Percentiles rank a stretch among this genome's conserved stretches.
phyloP scores from a whole-genome alignment of 2,888 invertebrate genomes.

The Ectropis crepuscularia region DNA sequence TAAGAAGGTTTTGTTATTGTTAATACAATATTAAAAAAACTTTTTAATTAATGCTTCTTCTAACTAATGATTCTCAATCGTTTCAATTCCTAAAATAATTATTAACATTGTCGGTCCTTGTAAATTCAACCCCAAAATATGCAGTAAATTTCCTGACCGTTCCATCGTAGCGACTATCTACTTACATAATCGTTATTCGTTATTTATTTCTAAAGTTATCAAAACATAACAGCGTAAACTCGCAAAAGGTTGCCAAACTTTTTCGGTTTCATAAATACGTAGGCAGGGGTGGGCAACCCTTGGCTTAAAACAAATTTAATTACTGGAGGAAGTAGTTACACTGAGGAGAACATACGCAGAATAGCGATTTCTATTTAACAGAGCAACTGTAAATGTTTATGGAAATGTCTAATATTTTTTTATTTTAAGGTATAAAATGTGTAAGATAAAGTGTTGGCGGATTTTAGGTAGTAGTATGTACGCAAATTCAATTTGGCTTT shows the following conservation, averaged over 20 bases:
- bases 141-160: not conserved
- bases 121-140: not conserved
- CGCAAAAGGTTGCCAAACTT: conserved; percentile 13
- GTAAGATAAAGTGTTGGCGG: no score
- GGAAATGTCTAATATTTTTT: no score
- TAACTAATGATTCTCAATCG: no score
- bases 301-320: conserved; percentile 42
- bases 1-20: no score
- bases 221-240: conserved; percentile 3
- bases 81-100: no score
- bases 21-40: no score
- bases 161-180: not conserved
- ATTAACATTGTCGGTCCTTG: not conserved
- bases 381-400: no score
- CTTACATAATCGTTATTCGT: conserved; percentile 10
- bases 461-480: no score
- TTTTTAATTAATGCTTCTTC: no score
- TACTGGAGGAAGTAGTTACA: conserved; percentile 18
- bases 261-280: conserved; percentile 22
- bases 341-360: not conserved
- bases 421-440: no score
- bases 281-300: conserved; percentile 21
- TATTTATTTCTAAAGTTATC: conserved; percentile 20
- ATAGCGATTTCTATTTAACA: no score
- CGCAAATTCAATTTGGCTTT: no score